These are phyloP conservation scores for Ormyrus nitidulus DNA, from an alignment of 2,888 invertebrate genomes.

Conservation along the genomic window DNA sequence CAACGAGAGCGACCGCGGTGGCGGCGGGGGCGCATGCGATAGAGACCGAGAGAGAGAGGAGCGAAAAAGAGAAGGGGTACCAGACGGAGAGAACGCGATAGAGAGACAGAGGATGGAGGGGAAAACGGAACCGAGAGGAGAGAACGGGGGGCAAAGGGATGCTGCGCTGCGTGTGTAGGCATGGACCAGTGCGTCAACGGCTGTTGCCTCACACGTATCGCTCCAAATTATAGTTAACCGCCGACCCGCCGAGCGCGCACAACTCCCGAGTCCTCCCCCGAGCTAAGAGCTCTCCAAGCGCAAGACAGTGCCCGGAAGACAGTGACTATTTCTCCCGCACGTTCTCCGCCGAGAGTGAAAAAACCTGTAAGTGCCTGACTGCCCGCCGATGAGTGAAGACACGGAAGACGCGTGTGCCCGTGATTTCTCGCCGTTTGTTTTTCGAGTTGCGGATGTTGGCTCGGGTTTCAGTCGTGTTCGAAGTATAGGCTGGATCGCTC, in stretches of 20 bases:
- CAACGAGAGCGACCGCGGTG: constrained; percentile 56
- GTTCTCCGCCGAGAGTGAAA: too few species aligned
- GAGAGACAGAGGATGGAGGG: constrained; percentile 58
- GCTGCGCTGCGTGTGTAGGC: constrained; percentile 74
- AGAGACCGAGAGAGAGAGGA: constrained; percentile 58
- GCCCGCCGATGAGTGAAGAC: neutral
- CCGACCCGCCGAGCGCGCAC: constrained; percentile 28
- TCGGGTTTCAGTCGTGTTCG: too few species aligned
- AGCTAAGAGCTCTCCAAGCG: too few species aligned
- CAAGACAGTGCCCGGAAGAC: too few species aligned
- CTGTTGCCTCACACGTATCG: constrained; percentile 76
- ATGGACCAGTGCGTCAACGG: constrained; percentile 76
- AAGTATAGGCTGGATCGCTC: too few species aligned
- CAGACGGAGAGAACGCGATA: constrained; percentile 58
- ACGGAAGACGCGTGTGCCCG: too few species aligned
- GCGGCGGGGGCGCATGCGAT: constrained; percentile 56
- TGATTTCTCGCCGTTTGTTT: too few species aligned
- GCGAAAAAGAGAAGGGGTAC: constrained; percentile 62
- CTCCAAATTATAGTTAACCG: constrained; percentile 73
- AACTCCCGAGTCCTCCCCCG: too few species aligned
- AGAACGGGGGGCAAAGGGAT: constrained; percentile 71
- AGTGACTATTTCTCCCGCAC: too few species aligned
- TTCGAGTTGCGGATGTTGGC: too few species aligned
- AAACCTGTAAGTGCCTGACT: too few species aligned
- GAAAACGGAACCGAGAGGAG: constrained; percentile 57